Conservation (phyloP, 2,113 vertebrate genomes). For the Dromaius novaehollandiae region DNA sequence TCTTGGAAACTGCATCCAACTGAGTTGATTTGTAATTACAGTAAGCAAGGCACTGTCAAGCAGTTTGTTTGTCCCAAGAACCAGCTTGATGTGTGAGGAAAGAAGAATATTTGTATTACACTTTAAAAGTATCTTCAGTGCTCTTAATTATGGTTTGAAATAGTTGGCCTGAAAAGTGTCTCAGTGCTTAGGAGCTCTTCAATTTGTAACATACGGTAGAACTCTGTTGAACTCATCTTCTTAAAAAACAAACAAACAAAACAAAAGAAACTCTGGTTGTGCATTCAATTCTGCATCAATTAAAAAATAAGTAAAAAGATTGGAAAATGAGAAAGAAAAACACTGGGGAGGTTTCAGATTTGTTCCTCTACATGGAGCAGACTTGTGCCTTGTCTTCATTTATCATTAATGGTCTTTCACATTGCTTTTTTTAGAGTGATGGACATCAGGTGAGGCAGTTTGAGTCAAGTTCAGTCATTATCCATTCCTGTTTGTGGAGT, state of each 20-base stretch:
- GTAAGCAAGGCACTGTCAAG: neutral
- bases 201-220: neutral
- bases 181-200: neutral
- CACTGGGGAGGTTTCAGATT: neutral
- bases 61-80: neutral
- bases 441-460: slow-evolving; percentile 62
- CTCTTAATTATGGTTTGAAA: neutral
- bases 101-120: neutral
- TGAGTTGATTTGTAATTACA: neutral
- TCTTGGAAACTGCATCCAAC: neutral
- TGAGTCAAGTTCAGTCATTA: slow-evolving; percentile 62
- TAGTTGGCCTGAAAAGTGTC: neutral
- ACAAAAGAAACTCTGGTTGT: neutral
- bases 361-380: neutral
- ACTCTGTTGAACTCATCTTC: neutral
- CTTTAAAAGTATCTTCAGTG: neutral
- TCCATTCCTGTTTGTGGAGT: slow-evolving; percentile 62
- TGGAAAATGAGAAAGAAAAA: neutral
- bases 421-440: slow-evolving; percentile 65
- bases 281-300: neutral
- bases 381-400: slow-evolving; percentile 37
- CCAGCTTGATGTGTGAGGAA: neutral
- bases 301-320: neutral
- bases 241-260: neutral
- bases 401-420: slow-evolving; percentile 64